phyloP scores from a whole-genome alignment of 2,888 invertebrate genomes.

The Anaspis maculata region DNA sequence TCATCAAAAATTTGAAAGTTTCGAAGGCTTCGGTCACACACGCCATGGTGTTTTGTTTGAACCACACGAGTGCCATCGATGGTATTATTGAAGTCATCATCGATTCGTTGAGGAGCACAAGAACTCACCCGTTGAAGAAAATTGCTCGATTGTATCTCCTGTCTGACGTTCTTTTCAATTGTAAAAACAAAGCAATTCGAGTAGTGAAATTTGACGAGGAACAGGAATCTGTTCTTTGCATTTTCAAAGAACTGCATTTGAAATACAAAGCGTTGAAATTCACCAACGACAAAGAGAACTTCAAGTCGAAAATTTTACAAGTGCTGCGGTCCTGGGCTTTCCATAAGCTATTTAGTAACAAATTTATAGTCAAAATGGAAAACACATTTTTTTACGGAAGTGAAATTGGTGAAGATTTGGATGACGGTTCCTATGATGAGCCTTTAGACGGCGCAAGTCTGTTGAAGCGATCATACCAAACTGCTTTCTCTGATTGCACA shows the following conservation, averaged over 20 bases:
- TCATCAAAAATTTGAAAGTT: slow-evolving; percentile 73
- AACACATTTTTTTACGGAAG: slow-evolving; percentile 42
- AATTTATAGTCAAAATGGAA: slow-evolving; percentile 75
- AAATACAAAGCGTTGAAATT: slow-evolving; percentile 62
- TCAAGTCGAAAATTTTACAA: slow-evolving; percentile 76
- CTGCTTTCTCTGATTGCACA: slow-evolving; percentile 17
- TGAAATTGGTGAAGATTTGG: slow-evolving; percentile 8
- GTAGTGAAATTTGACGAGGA: slow-evolving; percentile 40
- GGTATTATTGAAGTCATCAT: slow-evolving; percentile 85
- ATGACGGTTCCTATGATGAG: slow-evolving; percentile 30
- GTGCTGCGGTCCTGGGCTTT: slow-evolving; percentile 93
- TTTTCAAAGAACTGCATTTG: slow-evolving; percentile 66
- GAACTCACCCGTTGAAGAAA: slow-evolving; percentile 68
- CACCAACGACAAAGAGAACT: slow-evolving; percentile 80
- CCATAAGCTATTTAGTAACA: slow-evolving; percentile 78
- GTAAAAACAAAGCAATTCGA: slow-evolving; percentile 73
- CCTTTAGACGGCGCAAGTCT: slow-evolving; percentile 36
- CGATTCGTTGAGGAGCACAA: slow-evolving; percentile 68
- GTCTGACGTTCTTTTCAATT: slow-evolving; percentile 93
- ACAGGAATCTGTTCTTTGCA: slow-evolving; percentile 63
- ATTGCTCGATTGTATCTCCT: slow-evolving; percentile 88
- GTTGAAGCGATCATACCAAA: slow-evolving; percentile 29
- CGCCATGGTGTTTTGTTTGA: slow-evolving; percentile 96
- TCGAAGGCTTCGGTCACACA: slow-evolving; percentile 73
- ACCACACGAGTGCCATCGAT: slow-evolving; percentile 88